Evolutionary conservation across 2,113 vertebrate genomes (phyloP).

Genomic region (Indri indri): DNA sequence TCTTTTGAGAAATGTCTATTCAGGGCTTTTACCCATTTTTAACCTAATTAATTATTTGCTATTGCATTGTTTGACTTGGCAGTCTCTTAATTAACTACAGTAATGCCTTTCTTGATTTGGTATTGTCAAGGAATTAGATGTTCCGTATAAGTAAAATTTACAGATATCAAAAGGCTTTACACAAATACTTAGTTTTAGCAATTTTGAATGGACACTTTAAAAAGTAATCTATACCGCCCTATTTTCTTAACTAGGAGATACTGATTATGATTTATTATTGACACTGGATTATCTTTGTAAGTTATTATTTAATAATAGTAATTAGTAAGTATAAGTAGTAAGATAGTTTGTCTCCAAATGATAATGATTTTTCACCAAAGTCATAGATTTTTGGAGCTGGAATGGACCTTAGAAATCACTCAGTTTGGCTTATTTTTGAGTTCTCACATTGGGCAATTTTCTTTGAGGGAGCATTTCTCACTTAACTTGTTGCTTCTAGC

Average conservation of each 20-base stretch:
- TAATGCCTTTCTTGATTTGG: neutral
- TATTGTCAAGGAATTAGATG: neutral
- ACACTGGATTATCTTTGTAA: slow-evolving; percentile 17
- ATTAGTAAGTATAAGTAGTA: neutral
- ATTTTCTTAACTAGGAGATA: slow-evolving; percentile 38
- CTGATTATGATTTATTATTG: slow-evolving; percentile 32
- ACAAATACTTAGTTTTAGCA: slow-evolving; percentile 6
- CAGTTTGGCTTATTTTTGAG: slow-evolving; percentile 24
- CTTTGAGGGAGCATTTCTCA: neutral
- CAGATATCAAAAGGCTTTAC: neutral
- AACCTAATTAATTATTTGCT: neutral
- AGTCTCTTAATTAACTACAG: neutral
- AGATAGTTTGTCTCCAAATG: slow-evolving; percentile 12
- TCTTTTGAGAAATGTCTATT: neutral
- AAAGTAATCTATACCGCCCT: neutral
- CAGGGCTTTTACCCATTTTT: neutral
- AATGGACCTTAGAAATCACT: neutral
- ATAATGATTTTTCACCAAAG: neutral
- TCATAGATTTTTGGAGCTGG: neutral
- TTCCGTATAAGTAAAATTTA: slow-evolving; percentile 14
- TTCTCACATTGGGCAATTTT: slow-evolving; percentile 16
- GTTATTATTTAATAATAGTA: slow-evolving; percentile 33
- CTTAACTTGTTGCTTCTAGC: neutral
- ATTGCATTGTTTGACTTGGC: neutral
- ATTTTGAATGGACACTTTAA: slow-evolving; percentile 7